Conservation (phyloP, 2,113 vertebrate genomes). For the Circaetus cinerascens region DNA sequence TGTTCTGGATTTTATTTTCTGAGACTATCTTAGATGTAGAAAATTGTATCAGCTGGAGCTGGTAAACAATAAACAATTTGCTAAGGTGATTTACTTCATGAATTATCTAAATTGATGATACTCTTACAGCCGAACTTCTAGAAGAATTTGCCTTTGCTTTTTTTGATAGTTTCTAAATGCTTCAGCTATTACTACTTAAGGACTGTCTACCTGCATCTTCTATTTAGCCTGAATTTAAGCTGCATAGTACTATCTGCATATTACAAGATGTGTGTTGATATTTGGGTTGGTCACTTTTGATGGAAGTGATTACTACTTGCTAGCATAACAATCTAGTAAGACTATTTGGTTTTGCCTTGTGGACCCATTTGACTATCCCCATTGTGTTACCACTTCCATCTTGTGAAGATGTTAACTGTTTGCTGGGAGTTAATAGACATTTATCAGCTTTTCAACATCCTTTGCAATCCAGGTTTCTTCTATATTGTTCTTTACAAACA, state of each 20-base stretch:
- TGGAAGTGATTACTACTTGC: not conserved
- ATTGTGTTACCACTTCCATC: not conserved
- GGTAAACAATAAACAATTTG: not conserved
- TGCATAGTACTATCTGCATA: not conserved
- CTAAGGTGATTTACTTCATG: not conserved
- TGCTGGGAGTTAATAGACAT: not conserved
- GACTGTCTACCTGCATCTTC: not conserved
- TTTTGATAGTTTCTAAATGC: not conserved
- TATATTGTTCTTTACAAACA: not conserved
- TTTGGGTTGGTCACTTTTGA: not conserved
- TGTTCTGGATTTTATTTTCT: not conserved
- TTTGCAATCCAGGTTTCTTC: not conserved
- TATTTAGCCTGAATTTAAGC: not conserved
- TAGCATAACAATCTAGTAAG: not conserved
- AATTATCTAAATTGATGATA: not conserved
- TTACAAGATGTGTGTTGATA: not conserved
- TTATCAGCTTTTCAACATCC: not conserved
- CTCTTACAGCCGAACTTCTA: not conserved
- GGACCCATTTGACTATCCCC: accelerated
- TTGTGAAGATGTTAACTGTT: not conserved
- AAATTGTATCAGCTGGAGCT: not conserved
- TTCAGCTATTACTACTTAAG: not conserved
- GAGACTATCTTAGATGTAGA: not conserved
- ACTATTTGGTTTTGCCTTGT: not conserved
- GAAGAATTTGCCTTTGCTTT: not conserved